phyloP scores from a whole-genome alignment of 2,113 vertebrate genomes.

The Casuarius casuarius region DNA sequence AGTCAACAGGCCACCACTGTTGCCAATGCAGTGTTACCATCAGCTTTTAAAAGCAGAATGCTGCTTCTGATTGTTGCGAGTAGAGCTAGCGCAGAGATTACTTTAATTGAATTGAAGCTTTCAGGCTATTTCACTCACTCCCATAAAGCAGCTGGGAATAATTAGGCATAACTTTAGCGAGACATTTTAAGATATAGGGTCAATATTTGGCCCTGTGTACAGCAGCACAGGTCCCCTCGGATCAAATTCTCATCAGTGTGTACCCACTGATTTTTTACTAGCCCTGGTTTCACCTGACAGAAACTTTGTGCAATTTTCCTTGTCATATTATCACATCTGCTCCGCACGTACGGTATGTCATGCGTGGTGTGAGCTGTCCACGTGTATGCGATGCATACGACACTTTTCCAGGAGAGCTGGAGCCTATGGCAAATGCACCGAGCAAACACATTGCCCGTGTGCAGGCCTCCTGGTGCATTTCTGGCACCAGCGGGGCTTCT shows the following conservation, averaged over 20 bases:
- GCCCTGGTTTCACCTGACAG: not conserved
- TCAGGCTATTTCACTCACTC: constrained; percentile 6
- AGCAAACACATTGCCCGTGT: too few species aligned
- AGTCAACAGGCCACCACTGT: not conserved
- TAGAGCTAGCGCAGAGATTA: constrained; percentile 3
- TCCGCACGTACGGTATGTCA: not conserved
- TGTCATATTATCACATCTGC: not conserved
- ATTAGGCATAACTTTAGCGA: not conserved
- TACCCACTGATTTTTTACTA: not conserved
- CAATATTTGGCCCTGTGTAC: not conserved
- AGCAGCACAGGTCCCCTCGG: not conserved
- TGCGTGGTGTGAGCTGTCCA: not conserved
- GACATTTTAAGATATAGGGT: not conserved
- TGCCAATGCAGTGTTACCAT: not conserved
- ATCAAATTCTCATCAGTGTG: not conserved
- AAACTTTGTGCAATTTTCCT: not conserved
- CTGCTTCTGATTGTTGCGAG: not conserved
- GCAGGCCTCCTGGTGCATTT: too few species aligned
- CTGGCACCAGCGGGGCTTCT: too few species aligned
- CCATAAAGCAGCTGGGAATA: constrained; percentile 11
- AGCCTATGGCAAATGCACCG: too few species aligned
- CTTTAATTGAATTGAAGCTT: constrained; percentile 38
- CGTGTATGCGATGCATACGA: too few species aligned
- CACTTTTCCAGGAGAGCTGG: too few species aligned
- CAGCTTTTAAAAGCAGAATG: constrained; percentile 25